Base-by-base conservation (phyloP, 2,113 vertebrate genomes). In the Coreoperca whiteheadi region DNA sequence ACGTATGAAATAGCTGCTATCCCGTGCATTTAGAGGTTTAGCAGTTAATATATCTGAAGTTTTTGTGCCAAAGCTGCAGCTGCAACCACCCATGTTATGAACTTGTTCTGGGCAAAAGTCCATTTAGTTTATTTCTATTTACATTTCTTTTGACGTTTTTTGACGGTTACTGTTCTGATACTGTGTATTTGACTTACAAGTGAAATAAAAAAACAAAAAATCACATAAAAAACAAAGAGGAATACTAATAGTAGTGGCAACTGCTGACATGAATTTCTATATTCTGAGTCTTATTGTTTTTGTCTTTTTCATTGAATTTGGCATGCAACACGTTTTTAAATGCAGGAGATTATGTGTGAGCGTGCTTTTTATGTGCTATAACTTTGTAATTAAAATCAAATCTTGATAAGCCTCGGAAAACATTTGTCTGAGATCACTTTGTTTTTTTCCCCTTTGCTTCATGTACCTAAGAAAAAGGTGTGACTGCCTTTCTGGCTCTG, bases 321-420 rank as follows among this genome's bases (percentile, higher is more conserved):
- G 83, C 54, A 87, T 84, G 77, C 21, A 67, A 75, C 43, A 37
- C 8, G 3, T 18, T 79, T 78, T 51, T 12, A 56, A 81, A 61
- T 77, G 74, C n/a, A 32, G 15, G 60, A 32, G 37, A 50, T 65
- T 79, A 1, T 74, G 20, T 82, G 79, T 87, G 72, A 57, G 61
- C 20, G 56, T 77, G 75, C 74, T 60, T 61, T 25, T 81, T 50
- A 77, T 81, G 68, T 54, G 54, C 59, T 70, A n/a, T 18, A 79
- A 63, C 74, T 93, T 94, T 92, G 64, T 90, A 87, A 92, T 72
- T 51, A 79, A 88, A 90, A 89, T 87, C 74, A 88, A 89, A 89
- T 5, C 46, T 73, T 50, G 39, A 79, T 32, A 61, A 67, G 77
- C 48, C 75, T 83, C 70, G 56, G 39, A 61, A 83, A 84, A 67